Conservation (phyloP, 2,888 invertebrate genomes). For the Caenorhabditis virilis region DNA sequence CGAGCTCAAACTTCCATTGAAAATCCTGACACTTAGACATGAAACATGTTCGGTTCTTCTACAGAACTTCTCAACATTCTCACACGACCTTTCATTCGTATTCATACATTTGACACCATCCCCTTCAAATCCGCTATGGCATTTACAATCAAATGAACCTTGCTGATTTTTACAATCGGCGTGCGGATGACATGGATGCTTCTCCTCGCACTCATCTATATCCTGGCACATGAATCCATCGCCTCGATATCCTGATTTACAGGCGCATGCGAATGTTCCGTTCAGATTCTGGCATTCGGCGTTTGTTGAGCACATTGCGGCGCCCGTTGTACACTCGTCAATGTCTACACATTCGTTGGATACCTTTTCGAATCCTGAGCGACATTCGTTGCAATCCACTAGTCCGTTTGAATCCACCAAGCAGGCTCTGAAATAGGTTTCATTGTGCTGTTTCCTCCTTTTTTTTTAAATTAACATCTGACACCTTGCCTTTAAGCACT, state of each 20-base stretch:
- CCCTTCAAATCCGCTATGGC: conserved; percentile 59
- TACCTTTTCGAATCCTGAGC: conserved; percentile 44
- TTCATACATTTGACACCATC: conserved; percentile 60
- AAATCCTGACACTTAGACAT: conserved; percentile 49
- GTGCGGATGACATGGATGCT: conserved; percentile 59
- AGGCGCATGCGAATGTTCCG: conserved; percentile 59
- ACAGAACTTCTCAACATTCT: conserved; percentile 52
- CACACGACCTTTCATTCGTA: conserved; percentile 53
- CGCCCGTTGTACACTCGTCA: conserved; percentile 54
- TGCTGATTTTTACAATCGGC: conserved; percentile 59
- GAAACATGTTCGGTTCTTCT: conserved; percentile 40
- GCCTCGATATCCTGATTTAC: conserved; percentile 57
- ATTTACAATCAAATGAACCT: conserved; percentile 59
- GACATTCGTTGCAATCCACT: conserved; percentile 58
- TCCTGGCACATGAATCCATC: conserved; percentile 63
- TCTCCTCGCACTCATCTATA: conserved; percentile 60
- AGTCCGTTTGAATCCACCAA: conserved; percentile 49
- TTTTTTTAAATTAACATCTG: no score
- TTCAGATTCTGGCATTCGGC: conserved; percentile 54
- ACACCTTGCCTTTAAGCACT: no score
- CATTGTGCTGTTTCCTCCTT: no score
- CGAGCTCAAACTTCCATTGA: conserved; percentile 46
- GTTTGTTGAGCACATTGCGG: conserved; percentile 42
- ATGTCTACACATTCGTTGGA: conserved; percentile 48
- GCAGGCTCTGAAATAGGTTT: no score